phyloP scores from a whole-genome alignment of 2,113 vertebrate species.

The Poecile atricapillus region DNA sequence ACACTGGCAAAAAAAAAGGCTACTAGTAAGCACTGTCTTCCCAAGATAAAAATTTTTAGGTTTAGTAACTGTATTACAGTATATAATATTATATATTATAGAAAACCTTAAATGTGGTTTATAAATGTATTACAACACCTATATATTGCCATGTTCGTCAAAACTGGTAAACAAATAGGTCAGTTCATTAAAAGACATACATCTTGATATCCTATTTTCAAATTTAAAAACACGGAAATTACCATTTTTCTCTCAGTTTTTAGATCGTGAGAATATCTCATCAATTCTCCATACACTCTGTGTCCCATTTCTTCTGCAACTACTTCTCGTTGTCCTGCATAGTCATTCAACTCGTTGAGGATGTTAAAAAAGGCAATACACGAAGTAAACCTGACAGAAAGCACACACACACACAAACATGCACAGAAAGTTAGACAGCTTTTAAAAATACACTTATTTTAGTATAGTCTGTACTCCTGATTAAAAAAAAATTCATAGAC shows the following conservation, averaged over 20 bases:
- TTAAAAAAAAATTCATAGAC: neutral
- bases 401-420: slow-evolving; percentile 16
- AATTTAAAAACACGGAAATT: slow-evolving; percentile 59
- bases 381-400: slow-evolving; percentile 87
- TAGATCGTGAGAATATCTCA: slow-evolving; percentile 93
- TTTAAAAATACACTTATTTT: neutral
- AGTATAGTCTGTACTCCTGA: neutral
- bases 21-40: neutral
- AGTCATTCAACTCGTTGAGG: slow-evolving; percentile 95
- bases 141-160: neutral
- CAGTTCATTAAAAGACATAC: neutral
- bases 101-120: neutral
- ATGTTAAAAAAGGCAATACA: slow-evolving; percentile 94
- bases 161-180: neutral
- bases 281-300: slow-evolving; percentile 92
- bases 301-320: slow-evolving; percentile 98
- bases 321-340: slow-evolving; percentile 95
- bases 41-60: neutral
- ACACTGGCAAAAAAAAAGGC: neutral
- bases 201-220: neutral
- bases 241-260: slow-evolving; percentile 96
- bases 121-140: neutral
- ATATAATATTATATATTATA: neutral
- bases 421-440: neutral
- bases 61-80: neutral